A percentile compares a stretch with the other conserved stretches of the same genome.
phyloP scores from a whole-genome alignment of 2,113 vertebrate genomes.

The Struthidea cinerea region DNA sequence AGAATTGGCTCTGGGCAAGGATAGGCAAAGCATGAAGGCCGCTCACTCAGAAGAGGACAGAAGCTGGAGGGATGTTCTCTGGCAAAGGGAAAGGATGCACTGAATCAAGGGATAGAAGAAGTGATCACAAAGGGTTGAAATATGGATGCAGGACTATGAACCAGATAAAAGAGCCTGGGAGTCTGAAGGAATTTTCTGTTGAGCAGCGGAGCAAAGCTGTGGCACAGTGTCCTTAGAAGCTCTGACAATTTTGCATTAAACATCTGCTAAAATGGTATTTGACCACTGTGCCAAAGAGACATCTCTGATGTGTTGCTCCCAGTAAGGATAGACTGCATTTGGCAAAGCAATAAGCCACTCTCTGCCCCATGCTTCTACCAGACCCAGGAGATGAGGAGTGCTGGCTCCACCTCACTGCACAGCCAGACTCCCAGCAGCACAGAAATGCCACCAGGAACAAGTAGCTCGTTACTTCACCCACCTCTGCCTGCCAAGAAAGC shows the following conservation, averaged over 20 bases:
- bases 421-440: neutral
- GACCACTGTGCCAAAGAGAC: neutral
- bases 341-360: neutral
- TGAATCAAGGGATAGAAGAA: neutral
- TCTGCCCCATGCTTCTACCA: neutral
- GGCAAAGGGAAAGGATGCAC: neutral
- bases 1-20: neutral
- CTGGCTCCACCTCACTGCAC: neutral
- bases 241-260: neutral
- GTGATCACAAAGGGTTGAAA: neutral
- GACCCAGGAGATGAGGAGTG: neutral
- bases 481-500: neutral
- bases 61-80: neutral
- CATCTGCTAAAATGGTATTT: neutral
- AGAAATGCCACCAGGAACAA: constrained; percentile 5
- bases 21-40: neutral
- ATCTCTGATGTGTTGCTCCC: neutral
- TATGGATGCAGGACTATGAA: neutral
- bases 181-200: neutral
- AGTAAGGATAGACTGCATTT: neutral
- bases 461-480: neutral
- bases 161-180: neutral
- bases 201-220: neutral
- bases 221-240: neutral
- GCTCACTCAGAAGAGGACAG: neutral